Evolutionary conservation across 2,113 vertebrate species (phyloP), one percentile per base, ranked within the genome.

Genomic region (Anhinga rufa): DNA sequence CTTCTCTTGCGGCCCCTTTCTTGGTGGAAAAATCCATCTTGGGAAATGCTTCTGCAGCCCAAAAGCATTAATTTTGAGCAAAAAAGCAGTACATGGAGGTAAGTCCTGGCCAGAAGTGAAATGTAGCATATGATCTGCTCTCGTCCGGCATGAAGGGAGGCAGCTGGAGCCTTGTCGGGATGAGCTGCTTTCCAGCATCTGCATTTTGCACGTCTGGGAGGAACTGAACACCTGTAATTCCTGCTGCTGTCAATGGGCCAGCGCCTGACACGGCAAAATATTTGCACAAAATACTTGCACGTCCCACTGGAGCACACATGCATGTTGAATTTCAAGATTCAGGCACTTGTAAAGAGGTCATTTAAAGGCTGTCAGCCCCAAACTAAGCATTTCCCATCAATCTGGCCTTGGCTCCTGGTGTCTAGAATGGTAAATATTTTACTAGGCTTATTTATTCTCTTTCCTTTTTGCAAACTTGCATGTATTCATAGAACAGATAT

Each of bases 21-120:
- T 96, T 13, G 0, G 64, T 90, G 95, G 96, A 96, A 97, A 97
- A 97, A 96, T 97, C 93, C 93, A 91, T 88, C 89, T 88, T 78
- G 91, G 84, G 93, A 71, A 96, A 82, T 80, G 71, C 85, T 95
- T 51, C 87, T 88, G 78, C 93, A 94, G 94, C 91, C 84, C 71
- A 29, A 86, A 93, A 88, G 7, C 91, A 96, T 95, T 70, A 77
- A 80, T 94, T 91, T 2, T 52, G 86, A 93, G 71, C 7, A 51
- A 24, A 82, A 70, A 86, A 22, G 75, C 91, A 97, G 55, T 78
- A 95, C 95, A 94, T 52, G 91, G 64, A 96, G 82, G 82, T 34
- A 92, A 94, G 21, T 52, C 75, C 55, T 66, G 72, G 89, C 94
- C 91, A 95, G 87, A 62, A 97, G 52, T 92, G 93, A 94, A 97